A percentile compares a stretch with the other conserved stretches of the same genome.
Evolutionary conservation across 2,888 invertebrate genomes (phyloP).

Genomic region (Sarcophaga carnaria): DNA sequence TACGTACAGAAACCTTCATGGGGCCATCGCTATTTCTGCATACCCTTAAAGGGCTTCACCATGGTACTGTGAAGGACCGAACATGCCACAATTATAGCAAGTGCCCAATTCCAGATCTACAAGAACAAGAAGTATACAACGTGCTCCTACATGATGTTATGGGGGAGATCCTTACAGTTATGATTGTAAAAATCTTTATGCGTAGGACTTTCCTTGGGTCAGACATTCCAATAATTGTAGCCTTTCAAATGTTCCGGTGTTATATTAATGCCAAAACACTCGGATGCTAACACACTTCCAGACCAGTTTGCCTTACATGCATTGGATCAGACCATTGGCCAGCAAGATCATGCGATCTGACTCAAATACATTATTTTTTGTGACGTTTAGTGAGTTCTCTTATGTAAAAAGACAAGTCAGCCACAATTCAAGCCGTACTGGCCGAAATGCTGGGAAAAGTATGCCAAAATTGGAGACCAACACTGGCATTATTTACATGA

Average conservation of each 20-base stretch:
- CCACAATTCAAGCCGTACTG: too few species aligned
- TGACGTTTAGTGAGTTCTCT: too few species aligned
- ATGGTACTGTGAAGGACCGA: conserved; percentile 88
- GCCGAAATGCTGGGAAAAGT: too few species aligned
- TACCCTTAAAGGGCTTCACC: conserved; percentile 87
- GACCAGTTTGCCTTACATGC: too few species aligned
- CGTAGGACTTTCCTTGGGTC: conserved; percentile 83
- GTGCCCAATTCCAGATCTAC: conserved; percentile 89
- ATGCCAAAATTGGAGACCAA: too few species aligned
- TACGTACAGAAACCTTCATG: too few species aligned
- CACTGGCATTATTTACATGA: too few species aligned
- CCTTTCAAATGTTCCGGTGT: conserved; percentile 87
- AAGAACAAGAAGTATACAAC: not conserved
- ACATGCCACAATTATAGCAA: conserved; percentile 89
- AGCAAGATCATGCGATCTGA: too few species aligned
- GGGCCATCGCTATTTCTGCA: conserved; percentile 89
- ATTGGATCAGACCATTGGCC: too few species aligned
- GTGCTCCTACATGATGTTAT: not conserved
- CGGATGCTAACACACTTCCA: conserved; percentile 86
- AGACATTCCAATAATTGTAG: conserved; percentile 90
- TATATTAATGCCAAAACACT: conserved; percentile 92
- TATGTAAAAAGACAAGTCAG: too few species aligned
- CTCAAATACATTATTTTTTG: too few species aligned
- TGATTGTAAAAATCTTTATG: conserved; percentile 87
- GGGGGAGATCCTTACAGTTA: conserved; percentile 83